Evolutionary conservation across 2,888 invertebrate species (phyloP).

Genomic region (Tribolium freemani): DNA sequence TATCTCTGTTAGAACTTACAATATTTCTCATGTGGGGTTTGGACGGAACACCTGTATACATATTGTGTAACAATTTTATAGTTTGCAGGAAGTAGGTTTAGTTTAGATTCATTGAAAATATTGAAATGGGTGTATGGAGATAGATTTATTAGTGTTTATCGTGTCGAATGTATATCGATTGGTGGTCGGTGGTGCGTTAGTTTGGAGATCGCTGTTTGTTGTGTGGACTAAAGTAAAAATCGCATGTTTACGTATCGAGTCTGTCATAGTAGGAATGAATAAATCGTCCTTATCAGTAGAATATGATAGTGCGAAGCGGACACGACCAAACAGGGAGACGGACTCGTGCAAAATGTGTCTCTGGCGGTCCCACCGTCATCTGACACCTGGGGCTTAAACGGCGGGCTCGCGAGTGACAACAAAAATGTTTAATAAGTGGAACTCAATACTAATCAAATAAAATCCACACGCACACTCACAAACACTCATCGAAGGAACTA

Average conservation of each 20-base stretch:
- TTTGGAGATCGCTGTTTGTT: conserved; percentile 20
- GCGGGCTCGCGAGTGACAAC: conserved; percentile 57
- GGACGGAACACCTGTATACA: no score
- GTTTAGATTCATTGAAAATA: no score
- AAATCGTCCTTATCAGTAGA: conserved; percentile 41
- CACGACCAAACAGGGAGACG: conserved; percentile 46
- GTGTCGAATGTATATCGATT: neutral
- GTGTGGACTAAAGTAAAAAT: conserved; percentile 33
- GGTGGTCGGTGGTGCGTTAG: neutral
- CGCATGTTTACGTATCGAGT: conserved; percentile 24
- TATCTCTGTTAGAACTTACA: no score
- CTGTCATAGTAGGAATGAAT: conserved; percentile 32
- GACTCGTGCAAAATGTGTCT: conserved; percentile 61
- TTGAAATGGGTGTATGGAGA: no score
- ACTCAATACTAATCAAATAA: conserved; percentile 66
- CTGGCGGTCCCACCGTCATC: conserved; percentile 56
- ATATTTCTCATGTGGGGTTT: no score
- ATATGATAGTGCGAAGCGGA: conserved; percentile 35
- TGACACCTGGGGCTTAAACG: conserved; percentile 56
- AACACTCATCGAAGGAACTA: conserved; percentile 69
- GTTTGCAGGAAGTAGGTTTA: no score
- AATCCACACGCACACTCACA: conserved; percentile 67
- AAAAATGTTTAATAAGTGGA: conserved; percentile 60
- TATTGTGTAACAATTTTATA: no score
- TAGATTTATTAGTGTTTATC: no score